phyloP scores from a whole-genome alignment of 2,797 vertebrate species.

The Streptopelia turtur region DNA sequence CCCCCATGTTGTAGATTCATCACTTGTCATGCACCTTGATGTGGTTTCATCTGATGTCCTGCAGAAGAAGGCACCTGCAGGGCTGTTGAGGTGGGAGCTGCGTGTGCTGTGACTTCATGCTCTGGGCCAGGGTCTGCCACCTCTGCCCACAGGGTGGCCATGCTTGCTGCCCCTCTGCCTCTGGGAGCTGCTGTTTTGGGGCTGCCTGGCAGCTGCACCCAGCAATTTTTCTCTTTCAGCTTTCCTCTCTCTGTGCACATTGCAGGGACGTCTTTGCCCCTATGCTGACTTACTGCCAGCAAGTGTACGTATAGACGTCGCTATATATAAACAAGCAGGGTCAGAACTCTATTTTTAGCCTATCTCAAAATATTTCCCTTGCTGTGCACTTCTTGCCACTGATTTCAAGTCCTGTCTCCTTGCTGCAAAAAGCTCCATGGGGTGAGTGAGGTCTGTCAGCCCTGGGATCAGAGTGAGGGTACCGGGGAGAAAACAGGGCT shows the following conservation, averaged over 20 bases:
- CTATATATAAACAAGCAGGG: constrained; percentile 32
- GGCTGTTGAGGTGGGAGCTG: background rate
- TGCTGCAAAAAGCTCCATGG: background rate
- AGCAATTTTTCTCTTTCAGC: background rate
- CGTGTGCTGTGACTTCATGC: background rate
- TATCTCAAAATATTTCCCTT: constrained; percentile 13
- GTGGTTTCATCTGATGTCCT: accelerated
- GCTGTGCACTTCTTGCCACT: background rate
- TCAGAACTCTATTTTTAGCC: constrained; percentile 50
- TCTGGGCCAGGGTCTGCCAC: too few species aligned
- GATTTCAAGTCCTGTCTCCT: background rate
- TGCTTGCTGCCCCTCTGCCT: background rate
- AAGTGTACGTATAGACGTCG: background rate
- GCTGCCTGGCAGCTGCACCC: background rate
- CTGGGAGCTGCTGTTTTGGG: background rate
- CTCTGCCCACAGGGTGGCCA: background rate
- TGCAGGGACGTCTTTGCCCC: background rate
- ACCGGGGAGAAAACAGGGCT: background rate
- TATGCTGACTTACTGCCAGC: background rate
- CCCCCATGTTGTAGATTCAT: accelerated
- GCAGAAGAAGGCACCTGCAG: background rate
- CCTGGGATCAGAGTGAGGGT: background rate
- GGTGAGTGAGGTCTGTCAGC: background rate
- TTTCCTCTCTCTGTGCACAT: accelerated
- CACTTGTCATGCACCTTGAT: accelerated